Evolutionary conservation across 2,113 vertebrate species (phyloP).

Genomic region (Tylochromis polylepis): DNA sequence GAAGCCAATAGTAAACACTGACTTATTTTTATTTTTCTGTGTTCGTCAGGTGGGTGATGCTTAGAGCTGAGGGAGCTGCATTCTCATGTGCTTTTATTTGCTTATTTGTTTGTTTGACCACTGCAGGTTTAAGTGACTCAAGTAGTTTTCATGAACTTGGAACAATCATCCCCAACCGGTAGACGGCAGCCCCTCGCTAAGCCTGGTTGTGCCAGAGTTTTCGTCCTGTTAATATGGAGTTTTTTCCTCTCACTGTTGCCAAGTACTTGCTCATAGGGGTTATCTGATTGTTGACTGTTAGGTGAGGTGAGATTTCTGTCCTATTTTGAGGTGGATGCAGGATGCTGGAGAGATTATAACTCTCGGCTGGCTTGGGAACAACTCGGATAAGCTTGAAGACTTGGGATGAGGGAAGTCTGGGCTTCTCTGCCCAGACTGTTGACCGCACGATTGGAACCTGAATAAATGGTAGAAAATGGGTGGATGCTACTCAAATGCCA

Average conservation of each 20-base stretch:
- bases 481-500: neutral
- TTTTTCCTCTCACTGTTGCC: neutral
- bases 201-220: neutral
- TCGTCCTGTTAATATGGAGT: neutral
- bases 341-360: neutral
- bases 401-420: neutral
- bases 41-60: no score
- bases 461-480: neutral
- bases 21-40: no score
- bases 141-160: neutral
- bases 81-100: no score
- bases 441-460: neutral
- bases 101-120: neutral
- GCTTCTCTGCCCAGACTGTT: neutral
- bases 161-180: neutral
- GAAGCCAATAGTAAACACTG: neutral
- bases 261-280: neutral
- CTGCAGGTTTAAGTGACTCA: neutral
- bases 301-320: neutral
- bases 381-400: neutral
- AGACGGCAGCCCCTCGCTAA: neutral
- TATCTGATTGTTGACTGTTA: neutral
- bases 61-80: no score
- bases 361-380: neutral
- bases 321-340: neutral